Evolutionary conservation across 2,113 vertebrate genomes (phyloP), one percentile per base, ranked within the genome.

Genomic region (Pelecanoides urinatrix): DNA sequence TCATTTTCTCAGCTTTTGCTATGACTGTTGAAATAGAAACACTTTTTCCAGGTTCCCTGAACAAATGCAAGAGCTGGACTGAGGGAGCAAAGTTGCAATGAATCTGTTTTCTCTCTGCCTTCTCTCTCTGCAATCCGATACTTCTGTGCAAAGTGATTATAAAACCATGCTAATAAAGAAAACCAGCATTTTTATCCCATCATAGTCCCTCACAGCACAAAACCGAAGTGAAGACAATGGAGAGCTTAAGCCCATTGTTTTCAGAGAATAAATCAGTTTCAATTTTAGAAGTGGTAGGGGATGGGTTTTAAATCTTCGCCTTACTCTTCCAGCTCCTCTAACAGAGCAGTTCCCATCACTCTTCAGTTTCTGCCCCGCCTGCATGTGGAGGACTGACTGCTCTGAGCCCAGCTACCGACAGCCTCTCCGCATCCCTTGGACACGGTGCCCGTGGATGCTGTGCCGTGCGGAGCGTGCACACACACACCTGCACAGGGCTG

Each of bases 101-200:
- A 75, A 75, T 86, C 23, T 70, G 42, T 52, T 95, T 93, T 21
- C 56, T 82, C 56, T 71, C 61, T 93, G 55, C 30, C 40, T 76
- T 87, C 52, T 92, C 27, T 44, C 62, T 79, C 66, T 93, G 66
- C 74, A 96, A 20, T 68, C 30, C 73, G 91, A 73, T 79, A 77
- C n/a, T 74, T 58, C 32, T 62, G 11, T 66, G 58, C 12, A 14
- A 95, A 94, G 85, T 85, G 42, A 86, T 88, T 96, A 90, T 76
- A 95, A 96, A 92, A 49, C 42, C 77, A 82, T 19, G 18, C 44
- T 82, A 91, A 93, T 55, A 68, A 81, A 90, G 89, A 92, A 90
- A 90, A 56, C 2, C 44, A 86, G 70, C 14, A 68, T 86, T 94
- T 96, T 91, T 61, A 89, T 92, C 68, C 91, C 47, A 21, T 61